Conservation (phyloP, 2,888 invertebrate species). For the Xanthia togata region DNA sequence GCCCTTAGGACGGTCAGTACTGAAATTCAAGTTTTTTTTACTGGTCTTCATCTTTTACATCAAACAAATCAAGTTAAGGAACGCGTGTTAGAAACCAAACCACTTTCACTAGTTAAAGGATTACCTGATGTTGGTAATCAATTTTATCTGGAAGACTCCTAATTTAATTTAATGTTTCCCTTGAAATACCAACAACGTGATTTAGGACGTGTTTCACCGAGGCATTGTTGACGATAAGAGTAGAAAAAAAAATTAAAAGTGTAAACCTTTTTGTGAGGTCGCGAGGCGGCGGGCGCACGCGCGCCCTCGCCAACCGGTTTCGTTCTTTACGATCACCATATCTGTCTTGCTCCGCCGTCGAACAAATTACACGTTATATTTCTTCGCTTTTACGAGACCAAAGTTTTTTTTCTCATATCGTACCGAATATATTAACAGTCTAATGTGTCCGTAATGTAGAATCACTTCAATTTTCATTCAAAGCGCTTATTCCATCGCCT, state of each 20-base stretch:
- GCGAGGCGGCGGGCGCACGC: slow-evolving; percentile 87
- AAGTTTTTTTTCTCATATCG: slow-evolving; percentile 81
- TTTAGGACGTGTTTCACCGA: slow-evolving; percentile 84
- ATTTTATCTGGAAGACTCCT: slow-evolving; percentile 73
- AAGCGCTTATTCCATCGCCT: slow-evolving; percentile 75
- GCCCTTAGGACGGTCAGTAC: neutral
- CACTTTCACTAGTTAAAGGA: slow-evolving; percentile 69
- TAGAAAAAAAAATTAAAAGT: slow-evolving; percentile 84
- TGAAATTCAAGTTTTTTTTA: neutral
- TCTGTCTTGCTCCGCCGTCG: slow-evolving; percentile 88
- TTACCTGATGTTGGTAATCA: slow-evolving; percentile 59
- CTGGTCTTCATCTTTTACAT: neutral
- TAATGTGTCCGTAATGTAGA: slow-evolving; percentile 82
- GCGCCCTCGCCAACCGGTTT: slow-evolving; percentile 87
- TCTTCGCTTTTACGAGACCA: slow-evolving; percentile 89
- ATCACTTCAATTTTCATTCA: slow-evolving; percentile 80
- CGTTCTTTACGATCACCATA: slow-evolving; percentile 89
- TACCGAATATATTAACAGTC: slow-evolving; percentile 81
- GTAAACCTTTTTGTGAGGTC: slow-evolving; percentile 90
- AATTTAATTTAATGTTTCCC: slow-evolving; percentile 81
- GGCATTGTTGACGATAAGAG: slow-evolving; percentile 87
- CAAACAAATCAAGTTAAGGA: slow-evolving; percentile 30
- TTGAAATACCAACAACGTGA: slow-evolving; percentile 84
- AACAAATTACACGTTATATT: slow-evolving; percentile 90
- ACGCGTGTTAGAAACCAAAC: slow-evolving; percentile 37